A percentile compares a stretch with the other conserved stretches of the same genome.
These are phyloP conservation scores for Zosterops hypoxanthus DNA, from an alignment of 2,113 vertebrate species.

Conservation along the genomic window DNA sequence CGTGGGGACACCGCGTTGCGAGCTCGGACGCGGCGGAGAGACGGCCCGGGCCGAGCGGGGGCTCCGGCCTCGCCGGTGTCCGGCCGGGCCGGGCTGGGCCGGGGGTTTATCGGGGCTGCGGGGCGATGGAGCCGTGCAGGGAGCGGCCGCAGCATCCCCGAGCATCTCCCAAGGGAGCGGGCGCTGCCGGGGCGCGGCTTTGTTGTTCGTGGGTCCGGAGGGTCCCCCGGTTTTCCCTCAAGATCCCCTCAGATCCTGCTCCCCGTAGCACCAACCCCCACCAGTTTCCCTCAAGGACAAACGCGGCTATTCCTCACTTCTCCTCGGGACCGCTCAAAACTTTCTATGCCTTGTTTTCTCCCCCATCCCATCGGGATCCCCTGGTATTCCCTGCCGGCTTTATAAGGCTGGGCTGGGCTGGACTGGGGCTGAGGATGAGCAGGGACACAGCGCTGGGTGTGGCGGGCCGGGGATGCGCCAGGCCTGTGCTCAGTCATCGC, in stretches of 20 bases:
- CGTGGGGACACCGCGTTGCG: no score
- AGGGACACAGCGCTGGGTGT: conserved; percentile 61
- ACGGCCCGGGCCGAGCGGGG: no score
- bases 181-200: neutral
- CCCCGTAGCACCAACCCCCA: rapidly evolving
- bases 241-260: rapidly evolving
- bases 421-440: neutral
- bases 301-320: neutral
- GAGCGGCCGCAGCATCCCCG: neutral
- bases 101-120: neutral
- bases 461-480: conserved; percentile 58
- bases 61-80: no score
- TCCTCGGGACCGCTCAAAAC: neutral
- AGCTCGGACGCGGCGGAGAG: no score
- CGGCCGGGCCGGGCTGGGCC: no score
- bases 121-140: neutral
- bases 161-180: neutral
- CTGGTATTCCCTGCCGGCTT: neutral
- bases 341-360: neutral
- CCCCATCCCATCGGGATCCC: neutral
- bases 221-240: rapidly evolving
- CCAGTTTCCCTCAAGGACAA: neutral
- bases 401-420: conserved; percentile 31
- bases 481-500: conserved; percentile 39
- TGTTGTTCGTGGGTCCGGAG: neutral